phyloP scores from a whole-genome alignment of 2,797 vertebrate genomes.

The Hybognathus amarus region DNA sequence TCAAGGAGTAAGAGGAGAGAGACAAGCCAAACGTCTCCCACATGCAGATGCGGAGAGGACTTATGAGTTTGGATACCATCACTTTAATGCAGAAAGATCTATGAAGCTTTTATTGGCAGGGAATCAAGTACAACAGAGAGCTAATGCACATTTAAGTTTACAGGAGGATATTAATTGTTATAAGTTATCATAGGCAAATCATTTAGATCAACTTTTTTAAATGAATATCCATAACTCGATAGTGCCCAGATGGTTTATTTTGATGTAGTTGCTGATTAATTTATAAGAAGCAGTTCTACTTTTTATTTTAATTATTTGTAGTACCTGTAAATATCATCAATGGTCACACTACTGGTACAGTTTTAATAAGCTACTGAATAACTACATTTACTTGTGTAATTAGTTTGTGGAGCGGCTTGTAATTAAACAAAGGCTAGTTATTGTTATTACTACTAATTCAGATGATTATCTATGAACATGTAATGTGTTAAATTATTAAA shows the following conservation, averaged over 20 bases:
- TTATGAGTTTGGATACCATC: not conserved
- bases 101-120: constrained; percentile 12
- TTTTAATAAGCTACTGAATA: too few relatives aligned
- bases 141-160: constrained; percentile 14
- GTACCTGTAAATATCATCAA: not conserved
- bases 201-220: not conserved
- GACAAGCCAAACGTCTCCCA: constrained; percentile 18
- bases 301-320: not conserved
- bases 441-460: not conserved
- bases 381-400: not conserved
- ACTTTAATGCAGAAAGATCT: not conserved
- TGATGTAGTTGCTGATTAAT: not conserved
- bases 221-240: not conserved
- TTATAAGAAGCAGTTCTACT: not conserved
- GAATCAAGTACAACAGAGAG: not conserved
- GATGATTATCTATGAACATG: not conserved
- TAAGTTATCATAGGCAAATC: not conserved
- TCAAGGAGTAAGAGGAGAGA: constrained; percentile 5
- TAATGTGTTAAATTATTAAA: not conserved
- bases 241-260: not conserved
- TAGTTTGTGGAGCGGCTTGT: not conserved
- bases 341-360: not conserved
- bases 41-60: not conserved
- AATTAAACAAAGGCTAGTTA: not conserved
- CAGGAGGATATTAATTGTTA: not conserved